Percentiles rank a stretch among this genome's conserved stretches.
Evolutionary conservation across 2,113 vertebrate species (phyloP).

Genomic region (Camelus bactrianus): DNA sequence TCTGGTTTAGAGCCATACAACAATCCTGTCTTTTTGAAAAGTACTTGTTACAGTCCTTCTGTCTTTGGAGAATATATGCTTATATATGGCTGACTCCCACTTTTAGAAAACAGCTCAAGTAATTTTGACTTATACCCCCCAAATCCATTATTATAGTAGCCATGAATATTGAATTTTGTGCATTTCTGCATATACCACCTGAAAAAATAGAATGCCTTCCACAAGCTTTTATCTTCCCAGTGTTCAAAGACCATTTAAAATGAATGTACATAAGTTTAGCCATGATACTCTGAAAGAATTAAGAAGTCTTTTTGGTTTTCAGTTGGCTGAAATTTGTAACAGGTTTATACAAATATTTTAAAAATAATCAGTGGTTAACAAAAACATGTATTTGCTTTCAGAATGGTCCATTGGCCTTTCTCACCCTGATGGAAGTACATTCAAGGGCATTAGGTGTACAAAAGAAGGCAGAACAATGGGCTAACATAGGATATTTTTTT

Average conservation of each 20-base stretch:
- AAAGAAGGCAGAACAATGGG: neutral
- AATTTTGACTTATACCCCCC: neutral
- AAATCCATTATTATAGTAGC: neutral
- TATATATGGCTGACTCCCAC: neutral
- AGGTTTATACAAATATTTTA: neutral
- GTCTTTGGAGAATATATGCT: neutral
- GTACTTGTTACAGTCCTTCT: conserved; percentile 21
- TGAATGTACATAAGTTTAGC: neutral
- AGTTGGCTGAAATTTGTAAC: neutral
- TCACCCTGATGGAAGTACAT: neutral
- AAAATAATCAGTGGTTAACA: neutral
- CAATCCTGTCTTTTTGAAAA: neutral
- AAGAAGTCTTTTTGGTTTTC: neutral
- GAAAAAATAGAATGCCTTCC: neutral
- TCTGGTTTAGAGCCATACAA: neutral
- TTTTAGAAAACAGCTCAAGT: neutral
- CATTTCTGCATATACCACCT: neutral
- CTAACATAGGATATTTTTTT: neutral
- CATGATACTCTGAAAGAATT: neutral
- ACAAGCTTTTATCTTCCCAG: neutral
- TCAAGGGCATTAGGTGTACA: neutral
- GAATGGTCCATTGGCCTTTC: neutral
- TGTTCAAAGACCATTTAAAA: neutral
- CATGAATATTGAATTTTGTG: conserved; percentile 12
- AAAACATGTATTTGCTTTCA: neutral